Conservation (phyloP, 2,888 invertebrate genomes). For the Entomobrya proxima region DNA sequence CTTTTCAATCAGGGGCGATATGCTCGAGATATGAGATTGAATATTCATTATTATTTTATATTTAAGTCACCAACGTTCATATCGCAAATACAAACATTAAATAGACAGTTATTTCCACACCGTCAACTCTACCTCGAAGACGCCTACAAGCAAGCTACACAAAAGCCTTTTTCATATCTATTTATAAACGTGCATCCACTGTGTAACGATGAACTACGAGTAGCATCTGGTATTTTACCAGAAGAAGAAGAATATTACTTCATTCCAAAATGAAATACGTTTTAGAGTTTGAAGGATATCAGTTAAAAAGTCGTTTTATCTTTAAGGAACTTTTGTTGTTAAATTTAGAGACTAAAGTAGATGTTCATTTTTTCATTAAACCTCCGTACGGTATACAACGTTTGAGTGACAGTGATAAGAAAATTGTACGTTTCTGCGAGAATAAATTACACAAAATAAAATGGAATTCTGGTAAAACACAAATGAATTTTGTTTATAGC, state of each 20-base stretch:
- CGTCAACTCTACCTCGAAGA: neutral
- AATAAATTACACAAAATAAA: conserved; percentile 34
- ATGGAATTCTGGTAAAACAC: conserved; percentile 20
- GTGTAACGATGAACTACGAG: conserved; percentile 59
- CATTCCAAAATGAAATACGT: conserved; percentile 58
- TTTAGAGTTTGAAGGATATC: conserved; percentile 62
- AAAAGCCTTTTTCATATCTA: conserved; percentile 56
- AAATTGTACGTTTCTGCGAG: conserved; percentile 49
- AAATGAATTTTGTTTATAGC: neutral
- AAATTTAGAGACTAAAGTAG: neutral
- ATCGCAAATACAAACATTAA: conserved; percentile 46
- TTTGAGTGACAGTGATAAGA: neutral
- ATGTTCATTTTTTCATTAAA: conserved; percentile 43
- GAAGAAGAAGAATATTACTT: conserved; percentile 29
- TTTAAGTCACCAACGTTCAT: conserved; percentile 63
- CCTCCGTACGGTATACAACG: conserved; percentile 1
- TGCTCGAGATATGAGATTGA: conserved; percentile 54
- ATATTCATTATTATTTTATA: conserved; percentile 40
- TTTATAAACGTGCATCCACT: conserved; percentile 60
- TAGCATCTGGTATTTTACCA: conserved; percentile 50
- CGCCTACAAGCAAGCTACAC: conserved; percentile 66
- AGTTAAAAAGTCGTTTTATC: conserved; percentile 26
- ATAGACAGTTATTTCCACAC: conserved; percentile 35
- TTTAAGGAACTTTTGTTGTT: conserved; percentile 43
- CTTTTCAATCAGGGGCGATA: conserved; percentile 43